Base-by-base conservation (phyloP, 2,797 vertebrate genomes). In the Parotocinclus haroldoi region DNA sequence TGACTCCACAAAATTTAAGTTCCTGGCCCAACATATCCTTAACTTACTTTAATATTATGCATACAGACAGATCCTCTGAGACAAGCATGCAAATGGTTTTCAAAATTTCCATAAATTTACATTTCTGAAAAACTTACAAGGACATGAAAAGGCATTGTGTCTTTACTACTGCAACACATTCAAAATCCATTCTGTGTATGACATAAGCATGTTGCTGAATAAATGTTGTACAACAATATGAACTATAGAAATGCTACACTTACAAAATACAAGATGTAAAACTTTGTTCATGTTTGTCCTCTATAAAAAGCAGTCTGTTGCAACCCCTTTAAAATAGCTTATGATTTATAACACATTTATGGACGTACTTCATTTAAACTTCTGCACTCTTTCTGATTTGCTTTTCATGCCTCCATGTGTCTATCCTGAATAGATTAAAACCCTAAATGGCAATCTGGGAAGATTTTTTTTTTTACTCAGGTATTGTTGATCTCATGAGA, bases 61-160 rank as follows among this genome's bases (percentile, higher is more conserved):
- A 78, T 73, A 68, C 77, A 72, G 74, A 76, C 78, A 68, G 57
- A 68, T 80, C 81, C 80, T 72, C 63, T 63, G 81, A 79, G 82
- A 85, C 59, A 27, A 55, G 73, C 65, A 86, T 83, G 80, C 72
- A 85, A 86, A 87, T 87, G 73, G 56, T 0, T 3, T 39, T 67
- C 66, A 76, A 67, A 27, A 84, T 85, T 77, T 83, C 58, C 84
- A 84, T 86, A 82, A 55, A 87, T 86, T 84, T 78, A 75, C 82
- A 87, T 84, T 71, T 80, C 68, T 81, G 75, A 76, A 76, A 84
- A 81, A 81, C 60, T 69, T 76, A 73, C 75, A 84, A 83, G 79
- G 83, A 81, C 84, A 83, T 75, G 10, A 78, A 79, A 76, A 82
- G 77, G 65, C 68, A 65, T 72, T 19, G 63, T 68, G 78, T 72